phyloP scores from a whole-genome alignment of 2,888 invertebrate genomes.

The Trimorus sp. region DNA sequence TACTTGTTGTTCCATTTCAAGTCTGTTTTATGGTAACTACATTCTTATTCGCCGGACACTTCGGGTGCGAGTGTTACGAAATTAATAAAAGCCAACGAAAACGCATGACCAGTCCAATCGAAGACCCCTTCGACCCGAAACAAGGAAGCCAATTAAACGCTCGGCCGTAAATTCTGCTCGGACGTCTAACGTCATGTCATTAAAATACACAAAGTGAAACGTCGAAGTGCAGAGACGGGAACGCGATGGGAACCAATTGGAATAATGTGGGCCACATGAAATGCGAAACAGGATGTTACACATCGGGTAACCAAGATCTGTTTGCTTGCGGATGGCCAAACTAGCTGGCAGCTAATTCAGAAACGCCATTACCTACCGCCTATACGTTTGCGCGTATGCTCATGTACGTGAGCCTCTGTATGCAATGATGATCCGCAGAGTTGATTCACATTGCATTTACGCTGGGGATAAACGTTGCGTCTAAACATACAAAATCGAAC shows the following conservation, averaged over 20 bases:
- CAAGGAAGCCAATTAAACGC: too few relatives aligned
- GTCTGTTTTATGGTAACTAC: too few relatives aligned
- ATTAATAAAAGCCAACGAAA: too few relatives aligned
- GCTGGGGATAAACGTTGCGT: conserved; percentile 50
- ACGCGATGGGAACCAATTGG: conserved; percentile 48
- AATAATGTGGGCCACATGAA: conserved; percentile 68
- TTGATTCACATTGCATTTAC: conserved; percentile 64
- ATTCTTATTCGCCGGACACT: too few relatives aligned
- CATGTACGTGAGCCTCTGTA: conserved; percentile 55
- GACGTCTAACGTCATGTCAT: too few relatives aligned
- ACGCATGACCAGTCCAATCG: too few relatives aligned
- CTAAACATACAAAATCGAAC: conserved; percentile 55
- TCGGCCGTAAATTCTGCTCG: too few relatives aligned
- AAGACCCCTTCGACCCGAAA: too few relatives aligned
- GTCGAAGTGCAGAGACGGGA: conserved; percentile 42
- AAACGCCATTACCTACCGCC: conserved; percentile 78
- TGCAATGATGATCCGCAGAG: conserved; percentile 64
- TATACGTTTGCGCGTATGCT: conserved; percentile 57
- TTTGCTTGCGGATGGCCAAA: conserved; percentile 81
- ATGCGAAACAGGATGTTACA: conserved; percentile 79
- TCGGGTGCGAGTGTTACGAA: too few relatives aligned
- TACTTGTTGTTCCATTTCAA: too few relatives aligned
- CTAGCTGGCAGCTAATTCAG: conserved; percentile 81
- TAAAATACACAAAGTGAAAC: conserved; percentile 1
- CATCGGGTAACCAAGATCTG: conserved; percentile 81